Conservation (phyloP, 2,888 invertebrate genomes). For the Callyntrura guangdongensis region DNA sequence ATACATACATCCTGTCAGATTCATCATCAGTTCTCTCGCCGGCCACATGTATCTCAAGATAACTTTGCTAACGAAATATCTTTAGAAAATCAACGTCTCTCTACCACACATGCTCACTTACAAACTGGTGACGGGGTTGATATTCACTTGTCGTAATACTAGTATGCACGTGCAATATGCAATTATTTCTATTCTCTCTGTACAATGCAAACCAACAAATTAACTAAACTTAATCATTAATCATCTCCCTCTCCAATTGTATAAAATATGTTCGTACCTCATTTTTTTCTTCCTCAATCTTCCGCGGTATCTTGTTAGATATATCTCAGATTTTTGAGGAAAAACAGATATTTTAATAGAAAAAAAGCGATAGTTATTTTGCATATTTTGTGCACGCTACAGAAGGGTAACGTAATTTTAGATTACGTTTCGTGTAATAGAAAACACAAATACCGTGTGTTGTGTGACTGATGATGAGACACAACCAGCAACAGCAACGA, state of each 20-base stretch:
- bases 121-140: background rate
- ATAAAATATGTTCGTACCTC: constrained; percentile 14
- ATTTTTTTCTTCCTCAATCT: constrained; percentile 5
- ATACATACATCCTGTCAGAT: constrained; percentile 10
- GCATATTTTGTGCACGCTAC: constrained; percentile 38
- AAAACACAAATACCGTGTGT: background rate
- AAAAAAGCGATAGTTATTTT: constrained; percentile 16
- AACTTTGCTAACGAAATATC: constrained; percentile 2
- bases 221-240: background rate
- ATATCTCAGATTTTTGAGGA: constrained; percentile 7
- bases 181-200: constrained; percentile 14
- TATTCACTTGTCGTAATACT: constrained; percentile 8
- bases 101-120: background rate
- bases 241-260: constrained; percentile 7
- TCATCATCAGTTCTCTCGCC: constrained; percentile 3
- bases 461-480: background rate
- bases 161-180: background rate
- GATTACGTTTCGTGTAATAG: constrained; percentile 4
- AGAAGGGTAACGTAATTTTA: background rate
- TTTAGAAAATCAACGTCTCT: background rate
- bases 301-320: background rate
- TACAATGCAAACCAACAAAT: background rate
- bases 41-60: background rate
- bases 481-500: background rate
- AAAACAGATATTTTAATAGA: background rate